Evolutionary conservation across 1,140 invertebrate genomes (phyloP).

Genomic region (Tachypleus tridentatus): DNA sequence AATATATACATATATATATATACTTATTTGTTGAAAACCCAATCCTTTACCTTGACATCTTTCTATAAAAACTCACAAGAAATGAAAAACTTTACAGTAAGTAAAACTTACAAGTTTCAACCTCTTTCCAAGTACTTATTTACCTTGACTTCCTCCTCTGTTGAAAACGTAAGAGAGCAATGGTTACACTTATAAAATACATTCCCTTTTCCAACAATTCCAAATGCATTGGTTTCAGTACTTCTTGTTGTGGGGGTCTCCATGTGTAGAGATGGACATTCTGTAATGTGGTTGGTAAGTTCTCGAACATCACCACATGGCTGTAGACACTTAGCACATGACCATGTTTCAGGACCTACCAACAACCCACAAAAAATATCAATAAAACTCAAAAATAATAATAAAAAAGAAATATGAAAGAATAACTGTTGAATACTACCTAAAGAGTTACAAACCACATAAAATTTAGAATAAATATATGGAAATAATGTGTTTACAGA

Average conservation of each 20-base stretch:
- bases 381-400: too few relatives aligned
- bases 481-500: too few relatives aligned
- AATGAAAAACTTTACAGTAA: too few relatives aligned
- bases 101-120: too few relatives aligned
- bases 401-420: too few relatives aligned
- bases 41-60: neutral
- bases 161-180: conserved; percentile 19
- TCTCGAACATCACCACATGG: conserved; percentile 24
- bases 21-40: neutral
- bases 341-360: conserved; percentile 23
- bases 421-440: too few relatives aligned
- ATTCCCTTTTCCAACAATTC: conserved; percentile 1
- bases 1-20: too few relatives aligned
- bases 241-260: neutral
- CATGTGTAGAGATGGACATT: conserved; percentile 17
- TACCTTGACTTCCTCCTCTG: conserved; percentile 20
- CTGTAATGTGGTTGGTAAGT: conserved; percentile 24
- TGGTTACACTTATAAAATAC: conserved; percentile 19
- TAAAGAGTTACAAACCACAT: too few relatives aligned
- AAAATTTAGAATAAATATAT: too few relatives aligned
- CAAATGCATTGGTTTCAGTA: neutral
- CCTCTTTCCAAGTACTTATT: neutral
- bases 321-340: conserved; percentile 26
- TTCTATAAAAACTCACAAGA: neutral
- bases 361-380: too few relatives aligned